Evolutionary conservation across 2,888 invertebrate genomes (phyloP).

Genomic region (Campoletis raptor): DNA sequence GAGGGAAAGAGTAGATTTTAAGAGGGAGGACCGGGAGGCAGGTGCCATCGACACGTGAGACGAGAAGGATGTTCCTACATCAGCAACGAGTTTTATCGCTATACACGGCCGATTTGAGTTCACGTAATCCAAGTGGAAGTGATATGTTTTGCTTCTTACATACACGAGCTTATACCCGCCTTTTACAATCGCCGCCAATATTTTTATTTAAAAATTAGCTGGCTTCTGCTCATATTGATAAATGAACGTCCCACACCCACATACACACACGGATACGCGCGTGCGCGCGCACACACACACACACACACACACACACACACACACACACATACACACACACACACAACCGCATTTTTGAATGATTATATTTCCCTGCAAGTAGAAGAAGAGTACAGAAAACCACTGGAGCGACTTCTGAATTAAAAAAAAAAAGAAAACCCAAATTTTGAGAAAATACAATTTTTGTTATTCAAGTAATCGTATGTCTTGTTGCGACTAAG

Average conservation of each 20-base stretch:
- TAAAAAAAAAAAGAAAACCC: too few species aligned
- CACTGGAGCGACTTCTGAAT: too few species aligned
- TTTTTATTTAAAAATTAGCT: slow-evolving; percentile 17
- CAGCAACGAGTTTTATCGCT: slow-evolving; percentile 52
- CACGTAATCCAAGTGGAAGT: slow-evolving; percentile 62
- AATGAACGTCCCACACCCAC: not conserved
- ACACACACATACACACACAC: too few species aligned
- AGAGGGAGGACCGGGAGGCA: not conserved
- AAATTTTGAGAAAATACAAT: too few species aligned
- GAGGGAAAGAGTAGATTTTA: slow-evolving; percentile 25
- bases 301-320: too few species aligned
- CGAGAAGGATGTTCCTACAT: slow-evolving; percentile 53
- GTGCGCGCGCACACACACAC: too few species aligned
- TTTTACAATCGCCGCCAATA: slow-evolving; percentile 60
- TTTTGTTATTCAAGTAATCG: too few species aligned
- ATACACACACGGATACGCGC: too few species aligned
- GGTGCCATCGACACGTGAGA: slow-evolving; percentile 71
- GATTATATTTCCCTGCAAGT: too few species aligned
- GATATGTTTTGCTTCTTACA: slow-evolving; percentile 37
- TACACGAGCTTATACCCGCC: slow-evolving; percentile 64
- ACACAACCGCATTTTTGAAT: too few species aligned
- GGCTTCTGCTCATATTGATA: not conserved
- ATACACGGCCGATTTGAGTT: slow-evolving; percentile 57
- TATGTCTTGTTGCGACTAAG: too few species aligned
- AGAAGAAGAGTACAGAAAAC: too few species aligned